Evolutionary conservation across 2,888 invertebrate genomes (phyloP), one percentile per base, ranked within the genome.

Genomic region (Agonopterix heracliana): DNA sequence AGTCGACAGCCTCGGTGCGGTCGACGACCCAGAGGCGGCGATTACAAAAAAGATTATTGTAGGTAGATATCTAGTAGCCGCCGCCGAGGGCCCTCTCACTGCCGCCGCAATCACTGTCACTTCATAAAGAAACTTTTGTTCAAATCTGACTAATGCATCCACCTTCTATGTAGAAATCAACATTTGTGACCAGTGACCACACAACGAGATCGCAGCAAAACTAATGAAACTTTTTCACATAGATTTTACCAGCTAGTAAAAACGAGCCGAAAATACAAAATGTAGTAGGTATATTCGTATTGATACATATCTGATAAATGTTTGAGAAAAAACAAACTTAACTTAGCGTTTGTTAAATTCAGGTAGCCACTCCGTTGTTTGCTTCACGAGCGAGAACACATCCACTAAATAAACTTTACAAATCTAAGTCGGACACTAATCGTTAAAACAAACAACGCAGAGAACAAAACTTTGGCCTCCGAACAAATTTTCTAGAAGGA

Each of bases 11-110:
- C 78, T 83, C 81, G 77, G 71, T 60, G 69, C 78, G 85, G 85
- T 80, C 85, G 78, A 76, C 78, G 86, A 86, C 82, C 82, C 76
- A 69, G 62, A 62, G 64, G 68, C 71, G 67, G 72, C 77, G 81
- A 81, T 86, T 80, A 84, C 76, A 85, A 83, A 83, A 85, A 84
- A 82, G 75, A 81, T 83, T 80, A 78, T 75, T 60, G 63, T 61
- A 68, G 67, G 66, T 71, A 71, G 68, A 67, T 69, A 69, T 64
- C 61, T 60, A 60, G 57, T 67, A 36, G 47, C 11, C 9, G 8
- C 11, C 7, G n/a, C 41, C 38, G 38, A n/a, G 38, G n/a, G 38
- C 38, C 36, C 44, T 41, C 45, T 46, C 46, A 10, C 45, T 8
- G 40, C 38, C 35, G 11, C 41, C 46, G 41, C 46, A 46, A 36